Conservation (phyloP, 2,113 vertebrate species). For the Clinocottus analis region DNA sequence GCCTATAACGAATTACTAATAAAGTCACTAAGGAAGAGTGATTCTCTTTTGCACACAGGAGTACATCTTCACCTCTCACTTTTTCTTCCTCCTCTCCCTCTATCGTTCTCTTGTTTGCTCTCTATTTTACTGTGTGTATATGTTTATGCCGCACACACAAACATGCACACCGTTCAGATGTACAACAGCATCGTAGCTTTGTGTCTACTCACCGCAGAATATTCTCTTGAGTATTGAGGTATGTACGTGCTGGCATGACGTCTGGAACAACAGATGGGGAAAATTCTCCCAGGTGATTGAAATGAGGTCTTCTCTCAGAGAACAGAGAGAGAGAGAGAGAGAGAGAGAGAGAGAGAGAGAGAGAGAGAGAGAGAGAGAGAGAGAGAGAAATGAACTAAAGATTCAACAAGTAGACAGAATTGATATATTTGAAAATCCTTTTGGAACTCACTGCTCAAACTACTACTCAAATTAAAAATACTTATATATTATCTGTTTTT, state of each 20-base stretch:
- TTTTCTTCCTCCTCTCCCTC: not conserved
- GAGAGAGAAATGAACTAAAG: slow-evolving; percentile 3
- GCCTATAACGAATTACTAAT: slow-evolving; percentile 52
- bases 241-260: slow-evolving; percentile 48
- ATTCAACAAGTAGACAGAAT: slow-evolving; percentile 15
- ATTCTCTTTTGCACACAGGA: slow-evolving; percentile 29
- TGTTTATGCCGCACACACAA: not conserved
- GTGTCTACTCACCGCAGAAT: slow-evolving; percentile 38
- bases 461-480: too few relatives aligned
- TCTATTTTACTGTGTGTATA: not conserved
- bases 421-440: slow-evolving; percentile 1
- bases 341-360: not conserved
- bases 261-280: slow-evolving; percentile 57
- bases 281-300: slow-evolving; percentile 50
- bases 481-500: too few relatives aligned
- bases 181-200: slow-evolving; percentile 51
- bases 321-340: slow-evolving; percentile 16
- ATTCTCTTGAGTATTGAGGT: slow-evolving; percentile 49
- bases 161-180: slow-evolving; percentile 37
- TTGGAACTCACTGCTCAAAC: slow-evolving; percentile 4
- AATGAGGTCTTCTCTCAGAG: slow-evolving; percentile 42
- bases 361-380: not conserved
- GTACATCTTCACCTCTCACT: slow-evolving; percentile 7
- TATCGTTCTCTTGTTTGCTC: not conserved
- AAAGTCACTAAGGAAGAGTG: slow-evolving; percentile 54